These are phyloP conservation scores for Macrobrachium rosenbergii DNA, from an alignment of 1,140 invertebrate species.

Conservation along the genomic window DNA sequence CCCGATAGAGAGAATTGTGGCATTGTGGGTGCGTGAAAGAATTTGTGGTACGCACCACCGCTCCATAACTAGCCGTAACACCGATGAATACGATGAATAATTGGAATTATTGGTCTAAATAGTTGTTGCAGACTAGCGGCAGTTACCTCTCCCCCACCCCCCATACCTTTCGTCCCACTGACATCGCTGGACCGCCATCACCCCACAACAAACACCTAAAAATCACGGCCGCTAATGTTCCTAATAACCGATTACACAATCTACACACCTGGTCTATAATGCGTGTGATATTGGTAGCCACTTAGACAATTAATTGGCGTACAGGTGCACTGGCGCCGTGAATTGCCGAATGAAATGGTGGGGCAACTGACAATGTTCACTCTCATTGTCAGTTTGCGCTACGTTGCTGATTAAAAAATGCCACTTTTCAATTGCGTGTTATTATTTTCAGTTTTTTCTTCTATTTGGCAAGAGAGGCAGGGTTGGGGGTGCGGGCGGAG, in stretches of 20 bases:
- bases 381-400: not conserved
- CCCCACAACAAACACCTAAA: conserved; percentile 20
- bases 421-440: no score
- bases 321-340: conserved; percentile 48
- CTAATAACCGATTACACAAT: conserved; percentile 42
- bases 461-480: no score
- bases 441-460: no score
- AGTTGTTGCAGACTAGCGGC: no score
- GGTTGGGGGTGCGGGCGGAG: no score
- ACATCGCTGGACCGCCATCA: not conserved
- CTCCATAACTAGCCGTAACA: no score
- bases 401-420: not conserved
- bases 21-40: no score
- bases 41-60: no score
- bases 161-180: not conserved
- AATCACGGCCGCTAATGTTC: conserved; percentile 40
- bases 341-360: conserved; percentile 43
- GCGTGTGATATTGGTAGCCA: conserved; percentile 1
- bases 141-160: not conserved
- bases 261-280: conserved; percentile 41
- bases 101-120: no score
- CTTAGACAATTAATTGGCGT: conserved; percentile 48
- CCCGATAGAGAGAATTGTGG: no score
- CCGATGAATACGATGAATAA: no score
- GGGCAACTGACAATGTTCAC: not conserved